Conservation (phyloP, 2,888 invertebrate genomes). For the Dichetophora obliterata region DNA sequence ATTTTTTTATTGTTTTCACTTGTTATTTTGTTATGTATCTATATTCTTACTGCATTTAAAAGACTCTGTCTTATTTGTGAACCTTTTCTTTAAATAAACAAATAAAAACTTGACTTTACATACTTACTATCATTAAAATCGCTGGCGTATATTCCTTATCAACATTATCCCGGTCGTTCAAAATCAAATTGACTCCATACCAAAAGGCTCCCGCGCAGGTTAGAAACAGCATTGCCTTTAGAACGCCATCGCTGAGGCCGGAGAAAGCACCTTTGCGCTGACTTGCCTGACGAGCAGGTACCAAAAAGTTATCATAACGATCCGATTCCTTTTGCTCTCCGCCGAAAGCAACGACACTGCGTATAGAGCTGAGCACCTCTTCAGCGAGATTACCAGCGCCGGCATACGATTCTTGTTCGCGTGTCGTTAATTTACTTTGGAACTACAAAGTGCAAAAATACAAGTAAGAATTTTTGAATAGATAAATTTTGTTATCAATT, state of each 20-base stretch:
- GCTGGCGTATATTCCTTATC: constrained; percentile 78
- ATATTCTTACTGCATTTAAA: too few relatives aligned
- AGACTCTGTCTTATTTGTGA: too few relatives aligned
- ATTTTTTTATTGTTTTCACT: too few relatives aligned
- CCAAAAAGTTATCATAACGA: constrained; percentile 73
- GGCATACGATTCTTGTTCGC: constrained; percentile 80
- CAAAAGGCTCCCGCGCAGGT: constrained; percentile 85
- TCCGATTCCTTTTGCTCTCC: constrained; percentile 81
- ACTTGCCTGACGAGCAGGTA: constrained; percentile 77
- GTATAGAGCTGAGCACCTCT: constrained; percentile 79
- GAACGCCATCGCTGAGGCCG: constrained; percentile 78
- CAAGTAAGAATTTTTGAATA: not conserved
- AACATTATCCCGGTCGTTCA: constrained; percentile 74
- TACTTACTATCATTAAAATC: constrained; percentile 79
- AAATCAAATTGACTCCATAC: constrained; percentile 83
- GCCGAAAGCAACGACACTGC: constrained; percentile 84
- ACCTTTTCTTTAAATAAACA: too few relatives aligned
- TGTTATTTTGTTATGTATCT: too few relatives aligned
- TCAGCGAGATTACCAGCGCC: constrained; percentile 83
- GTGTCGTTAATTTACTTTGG: constrained; percentile 77
- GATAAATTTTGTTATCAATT: not conserved
- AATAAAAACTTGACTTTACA: too few relatives aligned
- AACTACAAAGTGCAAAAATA: constrained; percentile 66
- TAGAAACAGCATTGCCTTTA: constrained; percentile 81
- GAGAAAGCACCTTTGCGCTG: constrained; percentile 77